phyloP scores from a whole-genome alignment of 2,888 invertebrate species.

The Atherix ibis region DNA sequence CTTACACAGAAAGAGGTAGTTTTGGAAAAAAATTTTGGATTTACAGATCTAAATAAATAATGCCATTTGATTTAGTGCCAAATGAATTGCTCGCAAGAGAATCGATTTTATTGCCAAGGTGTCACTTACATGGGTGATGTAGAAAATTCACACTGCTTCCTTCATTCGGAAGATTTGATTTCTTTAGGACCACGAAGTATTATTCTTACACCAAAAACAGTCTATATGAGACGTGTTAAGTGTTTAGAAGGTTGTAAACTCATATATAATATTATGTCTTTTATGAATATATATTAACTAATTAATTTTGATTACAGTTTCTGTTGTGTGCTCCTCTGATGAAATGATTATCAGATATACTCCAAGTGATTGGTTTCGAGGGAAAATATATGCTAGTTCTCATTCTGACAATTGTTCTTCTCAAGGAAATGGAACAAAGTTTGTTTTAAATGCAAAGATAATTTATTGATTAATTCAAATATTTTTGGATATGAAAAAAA shows the following conservation, averaged over 20 bases:
- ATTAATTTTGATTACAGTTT: constrained; percentile 39
- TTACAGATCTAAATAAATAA: not conserved
- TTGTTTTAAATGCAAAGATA: not conserved
- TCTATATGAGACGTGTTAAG: constrained; percentile 64
- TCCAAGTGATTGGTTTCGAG: constrained; percentile 46
- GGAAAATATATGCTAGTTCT: constrained; percentile 67
- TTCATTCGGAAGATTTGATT: constrained; percentile 70
- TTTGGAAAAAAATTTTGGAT: not conserved
- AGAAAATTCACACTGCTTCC: constrained; percentile 37
- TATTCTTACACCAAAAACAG: constrained; percentile 39
- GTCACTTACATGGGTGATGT: constrained; percentile 37
- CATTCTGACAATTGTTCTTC: constrained; percentile 57
- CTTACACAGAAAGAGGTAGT: constrained; percentile 30
- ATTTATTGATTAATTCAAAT: not conserved
- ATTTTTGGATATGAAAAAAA: no score
- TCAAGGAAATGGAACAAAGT: constrained; percentile 36
- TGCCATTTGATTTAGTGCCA: no score
- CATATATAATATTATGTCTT: no score
- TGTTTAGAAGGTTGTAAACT: constrained; percentile 77
- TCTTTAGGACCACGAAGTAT: constrained; percentile 62
- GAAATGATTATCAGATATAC: constrained; percentile 51
- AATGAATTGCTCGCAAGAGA: constrained; percentile 44
- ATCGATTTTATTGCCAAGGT: constrained; percentile 54
- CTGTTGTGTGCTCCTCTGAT: constrained; percentile 57
- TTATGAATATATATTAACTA: not conserved